These are phyloP conservation scores for Euborellia annulipes DNA, from an alignment of 1,140 invertebrate species.

Conservation along the genomic window DNA sequence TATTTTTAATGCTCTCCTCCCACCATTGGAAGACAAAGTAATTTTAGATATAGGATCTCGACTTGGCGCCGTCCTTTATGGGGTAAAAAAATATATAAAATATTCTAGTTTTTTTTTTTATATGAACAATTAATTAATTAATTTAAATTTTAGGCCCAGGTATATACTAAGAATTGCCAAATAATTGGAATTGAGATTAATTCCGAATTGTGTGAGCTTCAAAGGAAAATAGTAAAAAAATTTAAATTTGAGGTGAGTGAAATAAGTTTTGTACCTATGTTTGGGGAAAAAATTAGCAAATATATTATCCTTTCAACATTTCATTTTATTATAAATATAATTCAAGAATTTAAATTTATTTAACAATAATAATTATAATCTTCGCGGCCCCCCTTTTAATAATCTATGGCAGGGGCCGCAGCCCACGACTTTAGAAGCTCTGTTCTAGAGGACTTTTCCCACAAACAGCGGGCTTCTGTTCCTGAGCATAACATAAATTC, in stretches of 20 bases:
- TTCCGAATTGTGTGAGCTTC: constrained; percentile 43
- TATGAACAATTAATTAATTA: constrained; percentile 6
- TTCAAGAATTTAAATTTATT: no score
- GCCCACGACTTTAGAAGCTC: no score
- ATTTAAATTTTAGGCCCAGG: constrained; percentile 38
- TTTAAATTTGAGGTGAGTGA: constrained; percentile 25
- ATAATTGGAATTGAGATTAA: constrained; percentile 59
- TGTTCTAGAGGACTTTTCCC: no score
- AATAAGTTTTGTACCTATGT: no score
- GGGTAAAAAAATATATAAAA: constrained; percentile 29
- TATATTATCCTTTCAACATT: no score
- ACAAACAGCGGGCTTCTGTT: no score
- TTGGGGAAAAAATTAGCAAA: no score
- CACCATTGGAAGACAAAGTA: constrained; percentile 38
- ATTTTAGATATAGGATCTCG: constrained; percentile 53
- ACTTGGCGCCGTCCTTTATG: constrained; percentile 50
- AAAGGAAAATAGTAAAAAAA: constrained; percentile 39
- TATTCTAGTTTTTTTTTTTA: constrained; percentile 7
- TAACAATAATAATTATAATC: no score
- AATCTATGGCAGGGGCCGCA: no score
- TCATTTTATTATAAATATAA: no score
- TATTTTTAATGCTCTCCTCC: constrained; percentile 44
- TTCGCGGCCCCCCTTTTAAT: no score
- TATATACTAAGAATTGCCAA: constrained; percentile 37
- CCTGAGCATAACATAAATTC: no score